Evolutionary conservation across 1,140 invertebrate genomes (phyloP), one percentile per base, ranked within the genome.

Genomic region (Grapholita molesta): DNA sequence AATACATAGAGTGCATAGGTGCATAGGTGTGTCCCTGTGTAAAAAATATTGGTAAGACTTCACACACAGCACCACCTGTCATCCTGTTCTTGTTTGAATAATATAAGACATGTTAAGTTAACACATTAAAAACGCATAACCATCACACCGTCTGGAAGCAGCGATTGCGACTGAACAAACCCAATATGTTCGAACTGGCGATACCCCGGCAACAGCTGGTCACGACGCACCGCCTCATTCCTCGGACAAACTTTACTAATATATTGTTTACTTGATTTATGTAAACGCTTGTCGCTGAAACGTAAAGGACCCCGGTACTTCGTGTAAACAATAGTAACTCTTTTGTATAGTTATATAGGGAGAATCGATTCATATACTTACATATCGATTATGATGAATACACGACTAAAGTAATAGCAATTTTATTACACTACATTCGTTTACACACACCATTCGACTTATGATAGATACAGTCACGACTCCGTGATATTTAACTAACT

Each of bases 281-380:
- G 53, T 57, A 57, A 61, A 61, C 55, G 55, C 55, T 55, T 61
- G 25, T 61, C 24, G 28, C 21, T 28, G 24, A 61, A 61, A n/a
- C 11, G 23, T 28, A 15, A 48, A 15, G 18, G 42, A 48, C 42
- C 15, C 7, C 8, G 18, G 7, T 48, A 48, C 18, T 21, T 21
- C 9, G 42, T 48, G 38, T 15, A 42, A 42, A 38, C n/a, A n/a
- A 4, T 15, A 38, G 9, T n/a, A 38, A 2, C n/a, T 8, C 12
- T n/a, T 38, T 9, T 38, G 7, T n/a, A n/a, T n/a, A 15, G 1
- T 48, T 28, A 66, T 65, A 55, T 70, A 68, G 23, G 64, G 21
- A 25, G 38, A 66, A 38, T 71, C 70, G 74, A 73, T 76, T 73
- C 68, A 76, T 76, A 70, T 67, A 64, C n/a, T 38, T n/a, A n/a